phyloP scores from a whole-genome alignment of 2,797 vertebrate genomes.

The Platyrinchus mystaceus region DNA sequence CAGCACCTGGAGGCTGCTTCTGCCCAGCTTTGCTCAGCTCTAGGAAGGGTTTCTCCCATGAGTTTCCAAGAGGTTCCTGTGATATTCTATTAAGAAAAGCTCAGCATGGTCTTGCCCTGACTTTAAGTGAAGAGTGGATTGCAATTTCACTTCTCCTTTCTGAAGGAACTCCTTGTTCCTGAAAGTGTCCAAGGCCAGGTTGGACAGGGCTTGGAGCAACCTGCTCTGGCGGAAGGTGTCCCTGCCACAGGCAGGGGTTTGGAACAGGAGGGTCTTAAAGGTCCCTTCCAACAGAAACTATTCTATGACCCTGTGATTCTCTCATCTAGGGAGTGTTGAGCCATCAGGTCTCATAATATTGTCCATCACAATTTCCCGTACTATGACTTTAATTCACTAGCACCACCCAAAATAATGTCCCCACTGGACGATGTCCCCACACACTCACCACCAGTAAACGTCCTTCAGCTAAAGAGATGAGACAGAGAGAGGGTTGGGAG shows the following conservation, averaged over 20 bases:
- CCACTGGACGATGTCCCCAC: background rate
- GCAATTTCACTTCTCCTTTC: background rate
- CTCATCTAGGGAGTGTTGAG: background rate
- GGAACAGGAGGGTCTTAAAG: background rate
- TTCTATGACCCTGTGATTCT: background rate
- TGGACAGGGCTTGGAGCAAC: background rate
- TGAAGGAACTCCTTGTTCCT: background rate
- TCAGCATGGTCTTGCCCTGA: background rate
- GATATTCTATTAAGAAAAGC: background rate
- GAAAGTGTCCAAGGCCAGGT: background rate
- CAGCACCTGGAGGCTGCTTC: background rate
- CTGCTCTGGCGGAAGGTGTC: background rate
- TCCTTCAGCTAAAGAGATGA: background rate
- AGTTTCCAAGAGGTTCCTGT: background rate
- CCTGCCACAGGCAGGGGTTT: background rate
- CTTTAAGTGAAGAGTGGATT: background rate
- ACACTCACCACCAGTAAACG: background rate
- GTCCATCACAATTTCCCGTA: rapidly evolving
- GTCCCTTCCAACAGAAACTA: background rate
- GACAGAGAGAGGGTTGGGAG: background rate
- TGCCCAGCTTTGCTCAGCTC: background rate
- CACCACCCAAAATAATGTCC: background rate
- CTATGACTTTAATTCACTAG: rapidly evolving
- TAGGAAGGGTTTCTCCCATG: background rate
- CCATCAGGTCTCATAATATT: background rate